phyloP scores from a whole-genome alignment of 2,113 vertebrate species.

The mouse (Mus musculus) region GRCm39 chr1:174868001-174868500 shows the following conservation, averaged over 20 bases:
- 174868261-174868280: neutral
- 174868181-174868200: neutral
- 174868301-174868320: neutral
- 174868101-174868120: neutral
- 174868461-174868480: neutral
- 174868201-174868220: neutral
- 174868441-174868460: neutral
- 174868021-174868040: neutral
- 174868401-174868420: neutral
- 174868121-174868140: no score
- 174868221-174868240: neutral
- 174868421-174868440: neutral
- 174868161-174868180: neutral
- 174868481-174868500: neutral
- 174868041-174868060: no score
- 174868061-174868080: no score
- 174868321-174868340: neutral
- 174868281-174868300: neutral
- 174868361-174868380: no score
- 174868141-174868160: fast-evolving
- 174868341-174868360: neutral
- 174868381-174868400: neutral
- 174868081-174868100: fast-evolving
- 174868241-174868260: neutral
- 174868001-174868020: neutral